Evolutionary conservation across 2,113 vertebrate species (phyloP).

Genomic region (Rhinoderma darwinii): DNA sequence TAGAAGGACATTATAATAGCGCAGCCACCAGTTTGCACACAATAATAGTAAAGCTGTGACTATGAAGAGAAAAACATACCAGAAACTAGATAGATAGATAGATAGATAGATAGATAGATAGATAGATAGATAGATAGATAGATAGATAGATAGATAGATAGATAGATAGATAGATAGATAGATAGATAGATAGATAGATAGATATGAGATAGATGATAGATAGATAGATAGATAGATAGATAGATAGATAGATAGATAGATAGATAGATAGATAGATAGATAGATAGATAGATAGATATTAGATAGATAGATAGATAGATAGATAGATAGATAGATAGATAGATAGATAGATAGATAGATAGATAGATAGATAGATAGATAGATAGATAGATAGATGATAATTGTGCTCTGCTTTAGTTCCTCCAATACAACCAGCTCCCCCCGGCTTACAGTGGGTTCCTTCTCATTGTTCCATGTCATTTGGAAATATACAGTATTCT

Average conservation of each 20-base stretch:
- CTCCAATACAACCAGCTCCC: too few species aligned
- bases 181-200: slow-evolving; percentile 24
- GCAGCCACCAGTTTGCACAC: too few species aligned
- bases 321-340: slow-evolving; percentile 25
- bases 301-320: background rate
- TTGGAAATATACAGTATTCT: too few species aligned
- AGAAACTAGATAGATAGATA: background rate
- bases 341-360: slow-evolving; percentile 39
- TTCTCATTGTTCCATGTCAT: too few species aligned
- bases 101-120: too few species aligned
- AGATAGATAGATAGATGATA: slow-evolving; percentile 20
- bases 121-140: background rate
- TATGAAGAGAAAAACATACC: background rate
- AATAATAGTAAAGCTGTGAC: background rate
- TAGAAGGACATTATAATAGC: too few species aligned
- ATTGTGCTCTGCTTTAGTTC: too few species aligned
- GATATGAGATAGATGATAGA: slow-evolving; percentile 33
- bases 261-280: too few species aligned
- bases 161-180: slow-evolving; percentile 43
- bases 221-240: background rate
- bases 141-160: slow-evolving; percentile 7
- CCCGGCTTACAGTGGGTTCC: too few species aligned
- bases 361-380: slow-evolving; percentile 26
- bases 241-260: too few species aligned
- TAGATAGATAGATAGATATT: too few species aligned